phyloP scores from a whole-genome alignment of 1,140 invertebrate species.

The Philaenus spumarius region DNA sequence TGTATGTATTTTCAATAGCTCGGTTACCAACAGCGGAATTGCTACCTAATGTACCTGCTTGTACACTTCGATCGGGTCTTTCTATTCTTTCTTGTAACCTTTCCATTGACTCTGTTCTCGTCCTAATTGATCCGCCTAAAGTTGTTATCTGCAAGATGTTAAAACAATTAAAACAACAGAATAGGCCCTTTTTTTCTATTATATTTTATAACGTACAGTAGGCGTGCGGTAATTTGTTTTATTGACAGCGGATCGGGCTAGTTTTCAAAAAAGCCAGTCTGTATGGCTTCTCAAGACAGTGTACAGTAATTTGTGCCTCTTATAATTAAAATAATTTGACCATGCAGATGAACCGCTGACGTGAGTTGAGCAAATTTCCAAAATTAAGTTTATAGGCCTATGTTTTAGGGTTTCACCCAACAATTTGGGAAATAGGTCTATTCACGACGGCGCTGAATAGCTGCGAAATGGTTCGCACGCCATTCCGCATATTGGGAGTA shows the following conservation, averaged over 20 bases:
- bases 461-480: too few species aligned
- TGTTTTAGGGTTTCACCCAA: too few species aligned
- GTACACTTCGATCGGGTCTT: neutral
- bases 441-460: too few species aligned
- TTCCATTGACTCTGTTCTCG: conserved; percentile 58
- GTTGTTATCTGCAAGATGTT: conserved; percentile 38
- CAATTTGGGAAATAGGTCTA: too few species aligned
- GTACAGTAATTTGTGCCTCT: neutral
- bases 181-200: neutral
- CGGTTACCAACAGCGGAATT: conserved; percentile 44
- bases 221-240: too few species aligned
- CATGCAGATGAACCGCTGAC: too few species aligned
- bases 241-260: neutral
- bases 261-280: neutral
- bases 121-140: conserved; percentile 59
- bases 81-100: conserved; percentile 48
- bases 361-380: too few species aligned
- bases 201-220: neutral
- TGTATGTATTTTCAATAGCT: conserved; percentile 66
- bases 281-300: neutral
- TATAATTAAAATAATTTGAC: too few species aligned
- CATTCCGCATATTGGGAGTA: too few species aligned
- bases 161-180: neutral
- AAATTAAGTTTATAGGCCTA: too few species aligned
- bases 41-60: conserved; percentile 34